Base-by-base conservation (phyloP, 2,888 invertebrate genomes). In the Bruchidius siliquastri region DNA sequence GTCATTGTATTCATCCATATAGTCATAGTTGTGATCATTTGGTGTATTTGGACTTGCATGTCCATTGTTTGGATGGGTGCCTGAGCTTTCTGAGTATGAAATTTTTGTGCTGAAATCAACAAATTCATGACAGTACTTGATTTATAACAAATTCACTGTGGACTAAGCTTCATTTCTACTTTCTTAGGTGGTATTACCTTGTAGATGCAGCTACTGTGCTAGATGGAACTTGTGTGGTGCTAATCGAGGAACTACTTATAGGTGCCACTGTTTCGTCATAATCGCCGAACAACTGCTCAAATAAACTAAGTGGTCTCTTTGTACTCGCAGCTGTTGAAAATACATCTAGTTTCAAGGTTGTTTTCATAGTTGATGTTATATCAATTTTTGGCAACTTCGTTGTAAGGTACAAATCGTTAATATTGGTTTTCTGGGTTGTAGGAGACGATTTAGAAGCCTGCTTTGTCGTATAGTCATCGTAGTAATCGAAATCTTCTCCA, bases 201-300 rank as follows among this genome's bases (percentile, higher is more conserved):
- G 49, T 49, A 49, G 49, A 49, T 13, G 49, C 13, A 13, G 18
- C 26, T 26, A 8, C 26, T 26, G 26, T 4, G 26, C 70, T 76
- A 18, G 69, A 72, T 3, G 78, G 71, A 20, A 77, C 76, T n/a
- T 80, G 77, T 13, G 76, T 76, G 10, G 80, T 81, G 10, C 20
- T 71, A 20, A 30, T 71, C 26, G 68, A 26, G 13, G 68, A 13
- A 13, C 49, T 49, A 49, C 6, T 49, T 49, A 49, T 18, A 49
- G 79, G 78, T 2, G 75, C 71, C 21, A 77, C 86, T 80, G 73
- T 79, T 72, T 85, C 85, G 67, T 88, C 88, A 71, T 86, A 86
- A 20, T 85, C 85, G 3, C 86, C 86, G 77, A 87, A 87, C 18
- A 87, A 76, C 76, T 87, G 86, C 74, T 87, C 87, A 72, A 87